These are phyloP conservation scores for Caenorhabditis auriculariae DNA, from an alignment of 2,888 invertebrate species.

Conservation along the genomic window DNA sequence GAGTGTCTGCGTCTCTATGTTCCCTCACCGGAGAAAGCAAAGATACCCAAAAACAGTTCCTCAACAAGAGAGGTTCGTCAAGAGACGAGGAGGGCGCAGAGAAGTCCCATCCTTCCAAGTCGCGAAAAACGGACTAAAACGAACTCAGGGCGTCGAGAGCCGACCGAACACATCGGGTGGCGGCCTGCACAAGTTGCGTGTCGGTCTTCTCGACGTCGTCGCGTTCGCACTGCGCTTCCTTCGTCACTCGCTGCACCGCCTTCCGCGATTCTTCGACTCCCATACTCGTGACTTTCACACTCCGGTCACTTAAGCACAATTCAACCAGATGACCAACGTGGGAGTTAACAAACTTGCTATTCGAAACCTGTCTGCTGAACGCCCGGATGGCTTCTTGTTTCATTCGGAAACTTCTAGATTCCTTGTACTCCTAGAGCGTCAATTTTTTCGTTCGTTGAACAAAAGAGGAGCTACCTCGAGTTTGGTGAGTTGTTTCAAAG, in stretches of 20 bases:
- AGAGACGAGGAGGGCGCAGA: too few species aligned
- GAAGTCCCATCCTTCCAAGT: too few species aligned
- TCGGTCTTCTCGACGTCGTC: conserved; percentile 15
- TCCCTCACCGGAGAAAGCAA: too few species aligned
- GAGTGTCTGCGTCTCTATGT: too few species aligned
- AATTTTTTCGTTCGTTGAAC: too few species aligned
- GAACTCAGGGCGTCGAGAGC: conserved; percentile 17
- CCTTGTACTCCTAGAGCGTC: conserved; percentile 19
- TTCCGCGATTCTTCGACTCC: conserved; percentile 2
- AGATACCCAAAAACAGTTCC: too few species aligned
- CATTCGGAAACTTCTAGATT: conserved; percentile 18
- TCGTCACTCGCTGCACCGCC: conserved; percentile 5
- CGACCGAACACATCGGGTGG: conserved; percentile 15
- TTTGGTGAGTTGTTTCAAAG: conserved; percentile 15
- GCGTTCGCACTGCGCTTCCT: conserved; percentile 17
- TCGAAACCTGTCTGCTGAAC: conserved; percentile 7
- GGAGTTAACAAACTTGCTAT: neutral
- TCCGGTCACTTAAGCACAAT: neutral
- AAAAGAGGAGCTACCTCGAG: too few species aligned
- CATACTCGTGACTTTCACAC: neutral
- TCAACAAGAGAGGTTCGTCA: too few species aligned
- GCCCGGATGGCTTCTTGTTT: conserved; percentile 12
- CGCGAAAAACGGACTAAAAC: neutral
- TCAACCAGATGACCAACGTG: neutral
- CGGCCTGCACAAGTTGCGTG: conserved; percentile 6